Evolutionary conservation across 2,888 invertebrate species (phyloP).

Genomic region (Dione juno): DNA sequence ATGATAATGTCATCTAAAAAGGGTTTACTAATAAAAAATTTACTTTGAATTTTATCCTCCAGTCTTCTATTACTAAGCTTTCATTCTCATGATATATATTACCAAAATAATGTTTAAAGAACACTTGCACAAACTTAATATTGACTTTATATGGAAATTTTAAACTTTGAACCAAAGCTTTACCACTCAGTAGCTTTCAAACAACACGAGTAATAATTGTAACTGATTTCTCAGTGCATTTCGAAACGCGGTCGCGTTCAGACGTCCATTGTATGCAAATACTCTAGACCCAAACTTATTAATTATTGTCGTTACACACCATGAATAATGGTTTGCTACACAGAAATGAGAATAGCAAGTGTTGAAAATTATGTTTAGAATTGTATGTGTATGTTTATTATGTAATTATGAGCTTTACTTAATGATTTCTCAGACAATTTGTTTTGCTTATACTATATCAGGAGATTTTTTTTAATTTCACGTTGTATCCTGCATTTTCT

Average conservation of each 20-base stretch:
- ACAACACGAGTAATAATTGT: constrained; percentile 52
- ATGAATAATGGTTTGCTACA: constrained; percentile 64
- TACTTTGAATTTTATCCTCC: too few species aligned
- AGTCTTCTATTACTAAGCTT: too few species aligned
- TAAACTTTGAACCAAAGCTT: constrained; percentile 13
- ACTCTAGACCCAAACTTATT: constrained; percentile 76
- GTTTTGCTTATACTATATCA: not conserved
- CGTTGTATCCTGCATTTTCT: too few species aligned
- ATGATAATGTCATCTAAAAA: too few species aligned
- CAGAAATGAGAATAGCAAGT: constrained; percentile 42
- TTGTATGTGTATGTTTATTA: constrained; percentile 26
- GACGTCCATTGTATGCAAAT: constrained; percentile 78
- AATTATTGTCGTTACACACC: constrained; percentile 73
- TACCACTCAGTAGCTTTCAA: constrained; percentile 42
- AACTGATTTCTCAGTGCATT: constrained; percentile 52
- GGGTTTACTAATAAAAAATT: too few species aligned
- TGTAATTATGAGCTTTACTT: not conserved
- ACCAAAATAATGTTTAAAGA: too few species aligned
- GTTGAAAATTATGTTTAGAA: constrained; percentile 40
- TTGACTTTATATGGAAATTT: not conserved
- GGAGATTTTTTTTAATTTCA: not conserved
- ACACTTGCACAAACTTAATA: too few species aligned
- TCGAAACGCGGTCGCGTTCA: constrained; percentile 63
- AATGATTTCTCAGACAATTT: not conserved
- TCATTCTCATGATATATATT: too few species aligned